Base-by-base conservation (phyloP, 2,888 invertebrate genomes). In the Folsomia manolachei region DNA sequence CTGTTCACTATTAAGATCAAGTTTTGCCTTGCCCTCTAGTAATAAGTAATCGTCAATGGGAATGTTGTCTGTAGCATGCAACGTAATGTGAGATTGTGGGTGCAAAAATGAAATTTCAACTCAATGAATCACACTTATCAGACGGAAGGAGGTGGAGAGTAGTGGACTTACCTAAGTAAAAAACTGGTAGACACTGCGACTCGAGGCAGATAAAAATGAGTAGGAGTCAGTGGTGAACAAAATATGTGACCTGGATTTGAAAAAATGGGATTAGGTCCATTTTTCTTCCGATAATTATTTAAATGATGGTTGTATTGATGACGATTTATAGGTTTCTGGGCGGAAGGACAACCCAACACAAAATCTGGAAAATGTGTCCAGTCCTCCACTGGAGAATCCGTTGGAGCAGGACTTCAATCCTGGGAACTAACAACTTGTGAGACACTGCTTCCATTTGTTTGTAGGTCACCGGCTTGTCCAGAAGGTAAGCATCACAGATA, bases 401-500 rank as follows among this genome's bases (percentile, higher is more conserved):
- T 70, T 75, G 78, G 67, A 27, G 76, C 75, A 62, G 89, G 90
- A 72, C 88, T 87, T 76, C 95, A 95, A 85, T 94, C 94, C 72
- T 97, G 97, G 97, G 91, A 93, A 83, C 86, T 97, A 74, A 93
- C 94, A 70, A 95, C 95, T 27, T 97, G 97, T 84, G 97, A 97
- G 86, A 91, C 93, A 70, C 87, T 97, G 67, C 86, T 96, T 81
- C 96, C 96, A 26, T 97, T 97, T 84, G 92, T 97, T 89, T 97
- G 97, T 83, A 89, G 92, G 83, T 88, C 94, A 26, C 88, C 89
- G 78, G 96, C 97, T 67, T 97, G 97, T 84, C 94, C 96, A 69
- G 87, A 89, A 83, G 91, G 90, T 90, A 84, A 84, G 84, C n/a
- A n/a, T n/a, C 21, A 21, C 25, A 19, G 26, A 7, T n/a, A n/a